These are phyloP conservation scores for Pristionchus exspectatus DNA, from an alignment of 2,888 invertebrate species.

Conservation along the genomic window DNA sequence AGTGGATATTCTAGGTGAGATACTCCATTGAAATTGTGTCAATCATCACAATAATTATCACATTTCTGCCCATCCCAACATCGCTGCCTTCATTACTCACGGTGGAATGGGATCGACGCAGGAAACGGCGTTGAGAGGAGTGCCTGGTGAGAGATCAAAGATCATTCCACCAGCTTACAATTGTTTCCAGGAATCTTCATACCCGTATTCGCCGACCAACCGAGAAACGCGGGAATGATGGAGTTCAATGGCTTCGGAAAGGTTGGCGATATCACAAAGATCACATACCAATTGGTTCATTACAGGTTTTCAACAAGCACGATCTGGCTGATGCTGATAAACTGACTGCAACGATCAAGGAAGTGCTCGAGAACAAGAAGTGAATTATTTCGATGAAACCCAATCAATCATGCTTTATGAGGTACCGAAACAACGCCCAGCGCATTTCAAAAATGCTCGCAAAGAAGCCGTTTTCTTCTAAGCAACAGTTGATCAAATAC, in stretches of 20 bases:
- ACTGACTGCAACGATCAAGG: slow-evolving; percentile 58
- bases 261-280: background rate
- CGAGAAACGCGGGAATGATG: slow-evolving; percentile 25
- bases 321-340: slow-evolving; percentile 60
- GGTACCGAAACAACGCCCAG: background rate
- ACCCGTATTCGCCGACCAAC: background rate
- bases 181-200: background rate
- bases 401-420: background rate
- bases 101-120: slow-evolving; percentile 16
- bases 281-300: background rate
- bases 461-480: slow-evolving; percentile 5
- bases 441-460: slow-evolving; percentile 27
- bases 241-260: slow-evolving; percentile 9
- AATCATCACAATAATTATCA: background rate
- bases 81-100: slow-evolving; percentile 11
- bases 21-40: too few relatives aligned
- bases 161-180: background rate
- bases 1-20: slow-evolving; percentile 15
- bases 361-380: slow-evolving; percentile 62
- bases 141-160: background rate
- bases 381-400: background rate
- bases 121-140: slow-evolving; percentile 9
- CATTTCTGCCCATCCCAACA: background rate
- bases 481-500: slow-evolving; percentile 11
- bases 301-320: slow-evolving; percentile 59